These are phyloP conservation scores for Copidosoma aretas DNA, from an alignment of 2,888 invertebrate genomes.

Conservation along the genomic window DNA sequence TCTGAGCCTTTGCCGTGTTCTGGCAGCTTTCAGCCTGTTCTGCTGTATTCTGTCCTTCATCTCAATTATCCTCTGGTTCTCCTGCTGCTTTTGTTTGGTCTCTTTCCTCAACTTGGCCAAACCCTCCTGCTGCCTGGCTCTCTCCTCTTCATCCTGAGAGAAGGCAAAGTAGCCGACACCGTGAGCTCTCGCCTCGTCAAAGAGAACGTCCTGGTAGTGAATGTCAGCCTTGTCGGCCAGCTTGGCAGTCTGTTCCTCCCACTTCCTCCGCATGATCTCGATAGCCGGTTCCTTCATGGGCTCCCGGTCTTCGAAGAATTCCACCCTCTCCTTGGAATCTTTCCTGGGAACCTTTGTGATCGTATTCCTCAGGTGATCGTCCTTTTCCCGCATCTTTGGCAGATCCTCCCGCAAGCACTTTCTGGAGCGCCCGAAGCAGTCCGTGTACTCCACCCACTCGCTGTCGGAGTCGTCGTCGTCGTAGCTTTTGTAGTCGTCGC, in stretches of 20 bases:
- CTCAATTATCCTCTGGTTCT: conserved; percentile 68
- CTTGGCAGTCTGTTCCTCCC: conserved; percentile 85
- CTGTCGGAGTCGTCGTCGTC: conserved; percentile 57
- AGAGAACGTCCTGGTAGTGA: conserved; percentile 92
- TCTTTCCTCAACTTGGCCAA: conserved; percentile 74
- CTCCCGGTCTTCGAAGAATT: conserved; percentile 21
- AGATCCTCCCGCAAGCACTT: conserved; percentile 83
- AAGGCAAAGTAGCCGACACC: conserved; percentile 93
- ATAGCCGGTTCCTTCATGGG: conserved; percentile 55
- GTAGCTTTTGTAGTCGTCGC: conserved; percentile 46
- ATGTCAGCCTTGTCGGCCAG: conserved; percentile 76
- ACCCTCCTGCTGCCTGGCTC: conserved; percentile 81
- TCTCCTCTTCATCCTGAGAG: conserved; percentile 81
- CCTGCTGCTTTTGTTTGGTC: conserved; percentile 73
- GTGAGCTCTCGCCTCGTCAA: conserved; percentile 90
- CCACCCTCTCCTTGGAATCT: conserved; percentile 9
- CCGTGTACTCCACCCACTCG: conserved; percentile 85
- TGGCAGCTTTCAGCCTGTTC: conserved; percentile 75
- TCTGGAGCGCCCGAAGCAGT: conserved; percentile 86
- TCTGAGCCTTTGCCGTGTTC: conserved; percentile 75
- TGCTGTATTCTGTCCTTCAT: conserved; percentile 73
- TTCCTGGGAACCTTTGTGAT: conserved; percentile 46
- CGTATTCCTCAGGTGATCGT: conserved; percentile 61
- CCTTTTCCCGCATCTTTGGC: conserved; percentile 70
- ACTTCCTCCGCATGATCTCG: conserved; percentile 79